Evolutionary conservation across 2,888 invertebrate species (phyloP).

Genomic region (Epinotia bilunana): DNA sequence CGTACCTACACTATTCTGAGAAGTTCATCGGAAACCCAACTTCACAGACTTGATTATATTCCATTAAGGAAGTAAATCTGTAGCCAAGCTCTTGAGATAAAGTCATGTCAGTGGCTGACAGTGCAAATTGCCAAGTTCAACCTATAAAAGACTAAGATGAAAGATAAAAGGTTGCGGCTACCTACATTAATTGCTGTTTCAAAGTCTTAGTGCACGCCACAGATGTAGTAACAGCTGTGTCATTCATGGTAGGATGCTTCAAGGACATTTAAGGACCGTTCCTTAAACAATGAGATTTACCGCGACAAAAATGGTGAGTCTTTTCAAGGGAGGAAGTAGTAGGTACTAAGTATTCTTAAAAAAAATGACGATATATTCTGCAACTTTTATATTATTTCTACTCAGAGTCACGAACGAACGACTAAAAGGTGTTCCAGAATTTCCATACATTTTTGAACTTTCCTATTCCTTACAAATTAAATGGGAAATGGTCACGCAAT

Average conservation of each 20-base stretch:
- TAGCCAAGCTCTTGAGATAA: conserved; percentile 33
- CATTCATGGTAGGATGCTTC: not conserved
- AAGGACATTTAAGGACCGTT: too few species aligned
- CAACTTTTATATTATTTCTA: too few species aligned
- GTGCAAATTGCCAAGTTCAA: conserved; percentile 45
- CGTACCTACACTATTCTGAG: conserved; percentile 1
- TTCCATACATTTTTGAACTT: too few species aligned
- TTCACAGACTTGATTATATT: conserved; percentile 26
- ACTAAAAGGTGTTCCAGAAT: too few species aligned
- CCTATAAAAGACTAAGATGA: conserved; percentile 43
- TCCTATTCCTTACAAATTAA: too few species aligned
- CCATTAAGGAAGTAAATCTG: conserved; percentile 39
- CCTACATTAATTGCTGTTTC: conserved; percentile 41
- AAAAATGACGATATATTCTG: too few species aligned
- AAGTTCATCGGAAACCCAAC: conserved; percentile 26
- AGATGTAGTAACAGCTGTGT: conserved; percentile 11
- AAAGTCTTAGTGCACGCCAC: conserved; percentile 21
- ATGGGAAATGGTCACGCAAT: too few species aligned
- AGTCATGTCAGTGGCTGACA: conserved; percentile 41
- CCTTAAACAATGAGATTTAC: too few species aligned
- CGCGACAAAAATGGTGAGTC: too few species aligned
- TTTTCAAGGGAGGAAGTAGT: too few species aligned
- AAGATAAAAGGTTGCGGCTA: conserved; percentile 42
- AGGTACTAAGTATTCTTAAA: too few species aligned
- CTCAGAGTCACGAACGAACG: too few species aligned